Evolutionary conservation across 2,797 vertebrate species (phyloP).

Genomic region (Spondyliosoma cantharus): DNA sequence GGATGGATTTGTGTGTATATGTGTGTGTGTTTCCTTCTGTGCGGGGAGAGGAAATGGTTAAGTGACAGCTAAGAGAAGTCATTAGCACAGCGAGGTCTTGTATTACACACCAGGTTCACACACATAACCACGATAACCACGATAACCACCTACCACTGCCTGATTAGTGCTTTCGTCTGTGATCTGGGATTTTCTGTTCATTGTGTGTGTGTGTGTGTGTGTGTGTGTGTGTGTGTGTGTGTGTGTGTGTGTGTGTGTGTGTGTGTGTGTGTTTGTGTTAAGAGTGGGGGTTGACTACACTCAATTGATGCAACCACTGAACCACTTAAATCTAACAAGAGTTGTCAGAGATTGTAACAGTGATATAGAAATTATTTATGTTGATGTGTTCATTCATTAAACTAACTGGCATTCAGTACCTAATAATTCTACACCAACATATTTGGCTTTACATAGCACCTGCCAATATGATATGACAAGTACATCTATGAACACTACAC

Average conservation of each 20-base stretch:
- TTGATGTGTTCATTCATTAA: not conserved
- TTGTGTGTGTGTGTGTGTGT: not conserved
- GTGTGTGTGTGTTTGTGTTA: conserved; percentile 6
- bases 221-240: conserved; percentile 7
- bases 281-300: not conserved
- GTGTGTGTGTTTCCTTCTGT: conserved; percentile 57
- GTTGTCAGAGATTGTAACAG: not conserved
- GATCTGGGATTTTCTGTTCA: too few relatives aligned
- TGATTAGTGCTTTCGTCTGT: conserved; percentile 10
- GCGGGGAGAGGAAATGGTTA: conserved; percentile 75
- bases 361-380: not conserved
- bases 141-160: conserved; percentile 27
- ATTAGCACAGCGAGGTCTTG: conserved; percentile 71
- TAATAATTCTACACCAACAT: not conserved
- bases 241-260: not conserved
- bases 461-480: not conserved
- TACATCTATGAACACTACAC: not conserved
- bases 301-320: conserved; percentile 26
- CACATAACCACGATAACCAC: conserved; percentile 11
- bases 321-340: not conserved
- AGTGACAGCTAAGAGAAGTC: conserved; percentile 76
- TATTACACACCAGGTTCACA: conserved; percentile 62
- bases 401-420: not conserved
- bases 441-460: not conserved
- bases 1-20: conserved; percentile 58